These are phyloP conservation scores for Varanus salvator DNA, from an alignment of 2,113 vertebrate species.

Conservation along the genomic window DNA sequence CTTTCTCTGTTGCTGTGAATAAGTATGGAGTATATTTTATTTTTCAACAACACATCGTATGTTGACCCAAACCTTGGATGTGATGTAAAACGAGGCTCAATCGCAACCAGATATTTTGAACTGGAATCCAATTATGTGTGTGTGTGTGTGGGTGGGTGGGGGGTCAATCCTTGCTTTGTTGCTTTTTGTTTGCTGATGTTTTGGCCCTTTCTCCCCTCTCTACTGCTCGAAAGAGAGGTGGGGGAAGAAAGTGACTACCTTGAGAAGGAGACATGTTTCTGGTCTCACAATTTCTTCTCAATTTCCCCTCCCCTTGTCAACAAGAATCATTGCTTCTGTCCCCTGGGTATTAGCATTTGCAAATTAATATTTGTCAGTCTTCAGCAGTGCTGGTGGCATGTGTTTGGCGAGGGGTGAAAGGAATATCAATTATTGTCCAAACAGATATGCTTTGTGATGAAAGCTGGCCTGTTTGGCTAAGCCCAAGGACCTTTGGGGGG, in stretches of 20 bases:
- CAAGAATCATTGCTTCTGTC: not conserved
- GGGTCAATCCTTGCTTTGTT: not conserved
- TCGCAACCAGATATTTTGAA: not conserved
- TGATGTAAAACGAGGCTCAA: not conserved
- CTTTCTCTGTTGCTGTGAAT: too few species aligned
- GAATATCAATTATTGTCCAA: constrained; percentile 16
- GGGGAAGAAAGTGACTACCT: not conserved
- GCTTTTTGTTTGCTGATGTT: not conserved
- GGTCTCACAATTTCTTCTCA: too few species aligned
- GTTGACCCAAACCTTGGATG: not conserved
- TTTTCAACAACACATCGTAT: not conserved
- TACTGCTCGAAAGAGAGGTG: too few species aligned
- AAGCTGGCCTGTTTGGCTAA: not conserved
- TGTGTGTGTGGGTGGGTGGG: too few species aligned
- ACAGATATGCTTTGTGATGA: not conserved
- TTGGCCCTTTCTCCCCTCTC: too few species aligned
- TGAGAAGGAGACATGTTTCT: not conserved
- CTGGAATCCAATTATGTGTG: not conserved
- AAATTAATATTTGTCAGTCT: not conserved
- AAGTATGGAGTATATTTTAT: not conserved
- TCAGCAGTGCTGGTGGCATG: not conserved
- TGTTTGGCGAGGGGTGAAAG: not conserved
- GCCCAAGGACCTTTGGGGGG: not conserved
- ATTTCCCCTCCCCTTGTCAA: not conserved
- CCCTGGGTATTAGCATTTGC: not conserved